Conservation (phyloP, 92 coral and sea anemone species). For the Zoanthus solanderi region DNA sequence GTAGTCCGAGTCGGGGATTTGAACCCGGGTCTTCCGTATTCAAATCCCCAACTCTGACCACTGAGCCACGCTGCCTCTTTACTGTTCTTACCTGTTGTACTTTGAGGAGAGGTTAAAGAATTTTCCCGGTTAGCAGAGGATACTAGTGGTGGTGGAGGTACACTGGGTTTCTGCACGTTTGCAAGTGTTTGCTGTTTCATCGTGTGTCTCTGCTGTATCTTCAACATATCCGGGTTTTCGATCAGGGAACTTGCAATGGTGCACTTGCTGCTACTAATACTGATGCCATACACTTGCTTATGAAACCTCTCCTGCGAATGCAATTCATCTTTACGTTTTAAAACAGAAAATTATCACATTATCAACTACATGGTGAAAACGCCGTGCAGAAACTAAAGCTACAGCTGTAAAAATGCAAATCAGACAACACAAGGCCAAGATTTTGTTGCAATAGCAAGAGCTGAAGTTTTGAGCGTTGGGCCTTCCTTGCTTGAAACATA, state of each 20-base stretch:
- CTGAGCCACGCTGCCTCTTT: too few relatives aligned
- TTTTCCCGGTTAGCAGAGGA: slow-evolving; percentile 65
- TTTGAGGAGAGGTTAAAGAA: slow-evolving; percentile 58
- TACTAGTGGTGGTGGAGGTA: slow-evolving; percentile 92
- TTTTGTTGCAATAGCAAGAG: too few relatives aligned
- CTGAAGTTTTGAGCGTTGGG: too few relatives aligned
- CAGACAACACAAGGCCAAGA: too few relatives aligned
- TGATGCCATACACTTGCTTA: slow-evolving; percentile 94
- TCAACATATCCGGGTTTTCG: slow-evolving; percentile 98
- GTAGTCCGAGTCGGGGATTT: too few relatives aligned
- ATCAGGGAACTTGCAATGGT: slow-evolving; percentile 91
- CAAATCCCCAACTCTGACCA: too few relatives aligned
- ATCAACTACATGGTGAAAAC: too few relatives aligned
- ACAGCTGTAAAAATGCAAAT: too few relatives aligned
- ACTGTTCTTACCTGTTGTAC: slow-evolving; percentile 59
- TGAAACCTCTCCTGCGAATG: slow-evolving; percentile 89
- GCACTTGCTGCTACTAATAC: slow-evolving; percentile 87
- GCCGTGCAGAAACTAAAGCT: too few relatives aligned
- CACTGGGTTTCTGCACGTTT: slow-evolving; percentile 74
- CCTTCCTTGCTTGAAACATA: too few relatives aligned
- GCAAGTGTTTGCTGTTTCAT: slow-evolving; percentile 94
- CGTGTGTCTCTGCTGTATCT: slow-evolving; percentile 92
- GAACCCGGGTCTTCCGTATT: too few relatives aligned
- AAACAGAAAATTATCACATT: not conserved
- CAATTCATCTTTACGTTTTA: not conserved